phyloP scores from a whole-genome alignment of 2,888 invertebrate genomes.

The Agonopterix alstromeriana region DNA sequence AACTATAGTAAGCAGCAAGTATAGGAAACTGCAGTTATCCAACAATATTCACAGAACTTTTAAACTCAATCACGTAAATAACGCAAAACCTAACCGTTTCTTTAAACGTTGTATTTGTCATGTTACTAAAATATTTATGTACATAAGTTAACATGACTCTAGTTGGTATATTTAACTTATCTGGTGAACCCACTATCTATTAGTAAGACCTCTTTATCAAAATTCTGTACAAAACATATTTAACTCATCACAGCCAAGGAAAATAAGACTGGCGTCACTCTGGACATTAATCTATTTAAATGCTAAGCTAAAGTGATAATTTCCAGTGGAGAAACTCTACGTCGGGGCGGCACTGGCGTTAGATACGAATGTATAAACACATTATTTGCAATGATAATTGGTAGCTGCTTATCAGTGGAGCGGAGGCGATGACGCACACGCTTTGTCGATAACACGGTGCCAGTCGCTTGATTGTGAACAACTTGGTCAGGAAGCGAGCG shows the following conservation, averaged over 20 bases:
- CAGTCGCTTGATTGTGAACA: constrained; percentile 37
- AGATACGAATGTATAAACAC: constrained; percentile 60
- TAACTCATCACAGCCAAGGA: constrained; percentile 20
- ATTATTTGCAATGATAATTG: constrained; percentile 75
- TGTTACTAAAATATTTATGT: no score
- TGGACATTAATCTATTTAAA: constrained; percentile 38
- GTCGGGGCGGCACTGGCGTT: constrained; percentile 24
- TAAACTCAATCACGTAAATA: no score
- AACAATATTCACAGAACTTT: no score
- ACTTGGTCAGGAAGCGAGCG: constrained; percentile 39
- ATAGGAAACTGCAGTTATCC: no score
- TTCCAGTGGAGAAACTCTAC: constrained; percentile 50
- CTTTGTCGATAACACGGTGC: constrained; percentile 39
- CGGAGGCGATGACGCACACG: constrained; percentile 72
- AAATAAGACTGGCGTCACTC: constrained; percentile 45
- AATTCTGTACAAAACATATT: constrained; percentile 27
- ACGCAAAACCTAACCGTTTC: no score
- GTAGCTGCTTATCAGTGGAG: constrained; percentile 59
- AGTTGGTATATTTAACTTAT: constrained; percentile 65
- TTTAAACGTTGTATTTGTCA: no score
- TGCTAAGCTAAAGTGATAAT: constrained; percentile 38
- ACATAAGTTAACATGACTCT: not conserved
- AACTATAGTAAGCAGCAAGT: no score
- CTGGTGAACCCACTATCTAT: constrained; percentile 62
- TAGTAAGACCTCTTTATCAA: constrained; percentile 62